Evolutionary conservation across 2,797 vertebrate species (phyloP).

Genomic region (Erithacus rubecula): DNA sequence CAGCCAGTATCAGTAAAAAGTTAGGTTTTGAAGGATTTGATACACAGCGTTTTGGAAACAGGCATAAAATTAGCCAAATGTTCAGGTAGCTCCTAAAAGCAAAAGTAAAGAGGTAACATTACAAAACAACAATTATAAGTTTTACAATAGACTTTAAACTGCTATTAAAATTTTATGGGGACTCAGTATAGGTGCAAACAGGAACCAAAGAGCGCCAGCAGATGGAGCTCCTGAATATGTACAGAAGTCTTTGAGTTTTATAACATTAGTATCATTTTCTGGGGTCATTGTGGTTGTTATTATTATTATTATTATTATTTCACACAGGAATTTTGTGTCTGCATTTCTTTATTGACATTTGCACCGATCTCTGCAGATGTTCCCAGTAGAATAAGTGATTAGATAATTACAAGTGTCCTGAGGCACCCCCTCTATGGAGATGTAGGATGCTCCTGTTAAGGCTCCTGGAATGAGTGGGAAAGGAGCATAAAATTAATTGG

Average conservation of each 20-base stretch:
- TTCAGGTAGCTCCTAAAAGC: neutral
- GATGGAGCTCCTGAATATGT: conserved; percentile 11
- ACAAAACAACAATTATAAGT: neutral
- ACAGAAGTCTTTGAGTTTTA: neutral
- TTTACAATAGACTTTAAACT: neutral
- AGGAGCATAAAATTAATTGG: neutral
- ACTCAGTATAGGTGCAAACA: neutral
- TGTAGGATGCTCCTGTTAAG: neutral
- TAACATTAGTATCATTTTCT: fast-evolving
- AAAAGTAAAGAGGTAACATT: neutral
- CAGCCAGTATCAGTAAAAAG: conserved; percentile 87
- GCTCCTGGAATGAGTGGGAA: neutral
- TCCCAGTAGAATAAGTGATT: neutral
- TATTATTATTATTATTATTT: neutral
- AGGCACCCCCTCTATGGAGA: fast-evolving
- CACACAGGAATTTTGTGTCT: neutral
- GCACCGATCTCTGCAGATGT: neutral
- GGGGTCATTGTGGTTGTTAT: neutral
- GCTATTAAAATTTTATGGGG: neutral
- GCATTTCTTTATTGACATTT: neutral
- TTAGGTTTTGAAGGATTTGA: conserved; percentile 76
- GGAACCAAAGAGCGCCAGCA: neutral
- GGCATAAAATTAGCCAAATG: neutral
- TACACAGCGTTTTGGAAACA: neutral
- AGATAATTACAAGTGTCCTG: neutral